Conservation (phyloP, 2,113 vertebrate species). For the Onychostruthus taczanowskii region DNA sequence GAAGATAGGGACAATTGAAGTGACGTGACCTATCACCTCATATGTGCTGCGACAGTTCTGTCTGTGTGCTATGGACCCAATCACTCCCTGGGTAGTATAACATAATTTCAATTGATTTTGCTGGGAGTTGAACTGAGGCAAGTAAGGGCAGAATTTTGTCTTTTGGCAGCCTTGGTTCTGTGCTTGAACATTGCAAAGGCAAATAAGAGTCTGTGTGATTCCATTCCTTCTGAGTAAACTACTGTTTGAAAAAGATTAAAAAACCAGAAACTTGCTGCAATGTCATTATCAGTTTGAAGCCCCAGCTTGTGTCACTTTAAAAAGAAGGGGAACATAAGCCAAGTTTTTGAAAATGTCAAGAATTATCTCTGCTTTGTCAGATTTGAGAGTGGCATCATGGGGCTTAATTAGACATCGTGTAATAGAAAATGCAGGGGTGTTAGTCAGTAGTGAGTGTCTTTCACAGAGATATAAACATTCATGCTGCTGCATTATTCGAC, state of each 20-base stretch:
- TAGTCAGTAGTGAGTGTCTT: constrained; percentile 63
- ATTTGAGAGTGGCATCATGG: constrained; percentile 67
- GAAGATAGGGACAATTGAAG: constrained; percentile 40
- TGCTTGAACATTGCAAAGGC: constrained; percentile 35
- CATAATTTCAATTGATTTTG: constrained; percentile 46
- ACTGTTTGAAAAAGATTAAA: constrained; percentile 47
- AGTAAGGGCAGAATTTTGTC: constrained; percentile 45
- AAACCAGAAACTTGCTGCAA: constrained; percentile 21
- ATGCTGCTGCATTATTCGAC: constrained; percentile 47
- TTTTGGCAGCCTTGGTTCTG: neutral
- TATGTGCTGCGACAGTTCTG: neutral
- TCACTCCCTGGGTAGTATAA: neutral
- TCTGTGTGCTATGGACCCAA: neutral
- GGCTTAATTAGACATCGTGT: constrained; percentile 72
- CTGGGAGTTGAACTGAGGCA: neutral
- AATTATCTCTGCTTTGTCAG: constrained; percentile 70
- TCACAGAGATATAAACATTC: constrained; percentile 70
- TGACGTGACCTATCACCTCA: constrained; percentile 26
- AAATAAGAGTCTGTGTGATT: constrained; percentile 42
- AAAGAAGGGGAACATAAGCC: constrained; percentile 58
- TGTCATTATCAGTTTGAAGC: constrained; percentile 55
- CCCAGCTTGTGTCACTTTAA: constrained; percentile 55
- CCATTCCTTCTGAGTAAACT: constrained; percentile 41
- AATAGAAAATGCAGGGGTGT: constrained; percentile 68
- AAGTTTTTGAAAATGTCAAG: constrained; percentile 71